phyloP scores from a whole-genome alignment of 2,113 vertebrate genomes.

The Rissa tridactyla region DNA sequence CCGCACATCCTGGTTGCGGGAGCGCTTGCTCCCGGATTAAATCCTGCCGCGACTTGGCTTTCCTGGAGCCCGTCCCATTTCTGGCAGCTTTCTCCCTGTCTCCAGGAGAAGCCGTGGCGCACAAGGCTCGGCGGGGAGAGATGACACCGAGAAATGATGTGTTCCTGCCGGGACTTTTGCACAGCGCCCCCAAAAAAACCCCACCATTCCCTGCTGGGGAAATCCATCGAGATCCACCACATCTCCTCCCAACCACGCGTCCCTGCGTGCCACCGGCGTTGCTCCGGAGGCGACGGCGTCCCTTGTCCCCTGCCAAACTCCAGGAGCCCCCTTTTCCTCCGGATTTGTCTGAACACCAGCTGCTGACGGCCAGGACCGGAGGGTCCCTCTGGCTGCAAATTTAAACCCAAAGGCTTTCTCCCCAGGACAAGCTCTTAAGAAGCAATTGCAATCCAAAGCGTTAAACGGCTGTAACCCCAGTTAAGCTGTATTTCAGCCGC shows the following conservation, averaged over 20 bases:
- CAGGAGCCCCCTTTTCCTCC: neutral
- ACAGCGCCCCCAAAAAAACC: neutral
- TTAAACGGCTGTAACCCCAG: conserved; percentile 37
- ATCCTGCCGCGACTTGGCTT: neutral
- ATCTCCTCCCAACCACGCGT: neutral
- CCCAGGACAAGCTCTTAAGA: conserved; percentile 14
- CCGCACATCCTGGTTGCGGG: neutral
- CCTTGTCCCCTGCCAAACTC: neutral
- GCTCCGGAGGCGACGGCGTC: neutral
- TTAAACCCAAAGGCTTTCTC: conserved; percentile 54
- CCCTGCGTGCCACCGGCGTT: fast-evolving
- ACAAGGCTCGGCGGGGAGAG: neutral
- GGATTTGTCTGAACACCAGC: conserved; percentile 22
- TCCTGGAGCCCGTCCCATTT: neutral
- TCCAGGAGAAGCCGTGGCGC: neutral
- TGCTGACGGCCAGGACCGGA: neutral
- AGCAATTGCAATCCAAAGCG: neutral
- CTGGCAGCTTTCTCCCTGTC: neutral
- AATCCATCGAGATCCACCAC: neutral
- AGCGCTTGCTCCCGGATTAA: neutral
- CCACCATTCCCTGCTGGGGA: neutral
- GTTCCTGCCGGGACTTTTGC: neutral
- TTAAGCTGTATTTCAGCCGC: conserved; percentile 48
- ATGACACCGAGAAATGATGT: neutral
- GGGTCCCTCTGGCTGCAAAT: neutral